phyloP scores from a whole-genome alignment of 2,888 invertebrate genomes.

The Tipula confusa region DNA sequence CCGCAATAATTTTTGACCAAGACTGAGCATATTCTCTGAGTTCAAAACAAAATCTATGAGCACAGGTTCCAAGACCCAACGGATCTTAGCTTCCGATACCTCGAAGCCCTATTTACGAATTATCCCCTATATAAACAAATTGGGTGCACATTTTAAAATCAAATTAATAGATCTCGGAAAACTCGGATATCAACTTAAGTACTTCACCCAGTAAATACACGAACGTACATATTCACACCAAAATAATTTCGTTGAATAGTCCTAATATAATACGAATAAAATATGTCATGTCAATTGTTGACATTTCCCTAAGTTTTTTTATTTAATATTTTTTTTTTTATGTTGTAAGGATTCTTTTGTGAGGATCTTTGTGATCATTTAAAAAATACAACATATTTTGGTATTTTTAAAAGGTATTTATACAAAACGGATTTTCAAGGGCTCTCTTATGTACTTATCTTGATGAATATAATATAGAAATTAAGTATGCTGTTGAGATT shows the following conservation, averaged over 20 bases:
- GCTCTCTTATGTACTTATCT: not conserved
- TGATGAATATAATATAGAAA: not conserved
- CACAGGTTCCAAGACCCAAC: too few species aligned
- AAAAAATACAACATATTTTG: not conserved
- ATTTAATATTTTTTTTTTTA: too few species aligned
- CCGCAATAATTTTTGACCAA: too few species aligned
- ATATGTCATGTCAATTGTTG: constrained; percentile 5
- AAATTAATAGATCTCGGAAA: too few species aligned
- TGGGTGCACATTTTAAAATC: too few species aligned
- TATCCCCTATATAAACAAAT: too few species aligned
- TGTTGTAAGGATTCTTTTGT: not conserved
- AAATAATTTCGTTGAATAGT: not conserved
- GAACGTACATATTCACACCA: not conserved
- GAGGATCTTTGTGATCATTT: not conserved
- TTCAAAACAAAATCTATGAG: too few species aligned
- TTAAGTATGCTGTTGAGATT: constrained; percentile 1
- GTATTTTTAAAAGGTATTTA: not conserved
- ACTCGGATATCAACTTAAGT: too few species aligned
- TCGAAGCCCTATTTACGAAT: too few species aligned
- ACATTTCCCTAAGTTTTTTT: not conserved
- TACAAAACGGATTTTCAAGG: not conserved
- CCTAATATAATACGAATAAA: not conserved
- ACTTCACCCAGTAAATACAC: too few species aligned
- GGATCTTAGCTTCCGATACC: too few species aligned
- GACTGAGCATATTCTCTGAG: too few species aligned